Evolutionary conservation across 2,888 invertebrate genomes (phyloP), one percentile per base, ranked within the genome.

Genomic region (Pyralis farinalis): DNA sequence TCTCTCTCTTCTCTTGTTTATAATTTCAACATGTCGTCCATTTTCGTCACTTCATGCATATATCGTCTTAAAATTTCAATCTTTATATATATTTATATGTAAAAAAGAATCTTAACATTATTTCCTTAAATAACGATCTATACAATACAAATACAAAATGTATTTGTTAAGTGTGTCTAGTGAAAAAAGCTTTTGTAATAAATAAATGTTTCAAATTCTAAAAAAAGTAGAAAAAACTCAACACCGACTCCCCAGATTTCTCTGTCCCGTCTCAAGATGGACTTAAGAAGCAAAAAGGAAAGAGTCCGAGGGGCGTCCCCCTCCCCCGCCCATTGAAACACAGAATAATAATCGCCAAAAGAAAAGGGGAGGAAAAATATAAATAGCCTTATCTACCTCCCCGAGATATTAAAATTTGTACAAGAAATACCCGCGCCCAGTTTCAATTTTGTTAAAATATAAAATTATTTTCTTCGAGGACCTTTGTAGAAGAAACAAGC

Each of bases 261-360:
- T 10, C 56, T 58, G 63, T 67, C 47, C 81, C 57, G 71, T 80
- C 79, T 85, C 87, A 85, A 87, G 88, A 88, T 88, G 88, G 88
- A 88, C 88, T 88, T 88, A 87, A 87, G 88, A 87, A 88, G 87
- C 88, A 87, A 88, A 88, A 88, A 88, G 87, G 88, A 87, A 87
- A 88, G 86, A 87, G 88, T 87, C 75, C 74, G 51, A 60, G 74
- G 85, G 84, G 79, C 59, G 75, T 61, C 54, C 49, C 71, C 64
- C 57, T 60, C 55, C 58, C 61, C 65, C 58, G 66, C 81, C 82
- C 80, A 80, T 82, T 72, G 81, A 81, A 86, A 87, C 78, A 85
- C 88, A 87, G 88, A 87, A 87, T 87, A 88, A 88, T 87, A 86
- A 87, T 87, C 88, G 82, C 87, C 84, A 80, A 87, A 87, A 87